Evolutionary conservation across 2,113 vertebrate genomes (phyloP).

Genomic region (Chinchilla lanigera): DNA sequence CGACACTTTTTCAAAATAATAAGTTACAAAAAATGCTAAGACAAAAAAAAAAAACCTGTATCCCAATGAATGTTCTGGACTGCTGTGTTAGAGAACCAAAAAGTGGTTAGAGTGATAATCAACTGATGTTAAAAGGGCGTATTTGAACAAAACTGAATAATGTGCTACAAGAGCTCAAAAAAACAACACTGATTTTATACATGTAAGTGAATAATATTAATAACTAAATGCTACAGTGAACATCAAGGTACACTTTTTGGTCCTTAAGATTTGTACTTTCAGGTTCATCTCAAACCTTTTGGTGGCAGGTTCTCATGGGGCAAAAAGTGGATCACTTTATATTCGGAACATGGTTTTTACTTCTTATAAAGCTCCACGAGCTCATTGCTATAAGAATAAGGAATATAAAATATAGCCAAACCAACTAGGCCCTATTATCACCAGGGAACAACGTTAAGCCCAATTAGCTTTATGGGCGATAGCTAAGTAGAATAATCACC

Average conservation of each 20-base stretch:
- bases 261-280: neutral
- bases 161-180: neutral
- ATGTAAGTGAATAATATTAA: neutral
- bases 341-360: neutral
- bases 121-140: neutral
- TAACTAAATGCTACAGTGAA: neutral
- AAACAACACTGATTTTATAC: neutral
- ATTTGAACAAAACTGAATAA: neutral
- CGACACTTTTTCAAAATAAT: conserved; percentile 18
- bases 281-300: neutral
- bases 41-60: neutral
- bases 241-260: neutral
- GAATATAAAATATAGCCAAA: neutral
- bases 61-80: neutral
- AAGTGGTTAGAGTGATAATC: neutral
- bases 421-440: neutral
- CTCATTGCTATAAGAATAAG: neutral
- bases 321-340: neutral
- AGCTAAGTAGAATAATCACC: neutral
- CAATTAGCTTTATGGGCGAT: neutral
- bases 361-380: neutral
- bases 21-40: neutral
- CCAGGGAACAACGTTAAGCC: neutral
- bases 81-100: neutral
- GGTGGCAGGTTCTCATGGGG: neutral